A percentile compares a stretch with the other conserved stretches of the same genome.
phyloP scores from a whole-genome alignment of 2,113 vertebrate genomes.

The Bagarius yarrelli region DNA sequence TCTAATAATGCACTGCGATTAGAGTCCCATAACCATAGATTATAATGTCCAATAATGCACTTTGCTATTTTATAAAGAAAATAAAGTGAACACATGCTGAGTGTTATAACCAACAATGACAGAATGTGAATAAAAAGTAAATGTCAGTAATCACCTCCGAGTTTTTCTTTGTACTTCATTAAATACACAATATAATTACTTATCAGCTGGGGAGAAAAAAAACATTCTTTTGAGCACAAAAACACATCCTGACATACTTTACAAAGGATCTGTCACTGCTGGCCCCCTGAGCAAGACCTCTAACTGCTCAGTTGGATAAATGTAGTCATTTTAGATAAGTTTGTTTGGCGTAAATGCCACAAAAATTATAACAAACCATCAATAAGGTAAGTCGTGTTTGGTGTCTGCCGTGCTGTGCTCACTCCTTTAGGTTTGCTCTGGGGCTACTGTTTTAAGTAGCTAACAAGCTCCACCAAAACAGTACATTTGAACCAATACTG shows the following conservation, averaged over 20 bases:
- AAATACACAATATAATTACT: background rate
- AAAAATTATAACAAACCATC: background rate
- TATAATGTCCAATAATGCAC: background rate
- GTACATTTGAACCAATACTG: background rate
- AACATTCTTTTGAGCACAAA: background rate
- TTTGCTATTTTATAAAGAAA: background rate
- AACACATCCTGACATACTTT: background rate
- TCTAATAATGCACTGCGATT: background rate
- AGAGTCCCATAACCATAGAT: background rate
- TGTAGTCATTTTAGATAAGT: too few relatives aligned
- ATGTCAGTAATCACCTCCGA: background rate
- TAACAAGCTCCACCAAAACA: background rate
- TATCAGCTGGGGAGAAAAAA: background rate
- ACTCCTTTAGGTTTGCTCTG: background rate
- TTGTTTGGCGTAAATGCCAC: too few relatives aligned
- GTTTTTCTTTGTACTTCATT: background rate
- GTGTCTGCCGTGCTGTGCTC: background rate
- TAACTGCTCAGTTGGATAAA: too few relatives aligned
- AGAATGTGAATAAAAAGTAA: background rate
- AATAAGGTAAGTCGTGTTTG: background rate
- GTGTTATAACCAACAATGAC: background rate
- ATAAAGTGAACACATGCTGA: background rate
- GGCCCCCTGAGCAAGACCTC: background rate
- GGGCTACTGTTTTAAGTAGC: background rate
- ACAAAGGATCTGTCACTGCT: background rate